A percentile compares a stretch with the other conserved stretches of the same genome.
phyloP scores from a whole-genome alignment of 23 tunicate species.

The Diplosoma virens region DNA sequence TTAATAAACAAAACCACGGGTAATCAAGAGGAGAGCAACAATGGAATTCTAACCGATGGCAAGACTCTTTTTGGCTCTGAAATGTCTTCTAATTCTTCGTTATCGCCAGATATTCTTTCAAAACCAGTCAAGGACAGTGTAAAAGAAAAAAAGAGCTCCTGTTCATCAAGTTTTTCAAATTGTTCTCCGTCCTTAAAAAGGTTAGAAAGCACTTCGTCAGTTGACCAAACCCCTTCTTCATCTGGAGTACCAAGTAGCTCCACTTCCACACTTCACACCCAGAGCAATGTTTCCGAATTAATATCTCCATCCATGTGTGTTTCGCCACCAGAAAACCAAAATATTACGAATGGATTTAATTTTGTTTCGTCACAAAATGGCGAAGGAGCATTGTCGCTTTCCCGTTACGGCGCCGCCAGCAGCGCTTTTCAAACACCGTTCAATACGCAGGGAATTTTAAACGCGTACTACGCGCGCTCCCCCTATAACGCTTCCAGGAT shows the following conservation, averaged over 20 bases:
- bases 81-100: background rate
- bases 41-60: background rate
- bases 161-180: background rate
- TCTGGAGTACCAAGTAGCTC: background rate
- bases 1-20: slow-evolving; percentile 1
- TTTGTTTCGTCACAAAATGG: slow-evolving; percentile 15
- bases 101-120: background rate
- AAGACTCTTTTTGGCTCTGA: background rate
- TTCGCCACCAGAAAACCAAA: background rate
- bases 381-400: background rate
- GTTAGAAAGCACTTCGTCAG: background rate
- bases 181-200: background rate
- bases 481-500: slow-evolving; percentile 5
- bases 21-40: background rate
- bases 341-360: background rate
- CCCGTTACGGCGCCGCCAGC: slow-evolving; percentile 15
- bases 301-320: background rate
- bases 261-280: background rate
- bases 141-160: background rate
- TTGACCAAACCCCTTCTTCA: background rate
- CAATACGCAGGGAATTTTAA: slow-evolving; percentile 2
- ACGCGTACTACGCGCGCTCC: slow-evolving; percentile 6
- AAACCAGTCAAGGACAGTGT: background rate
- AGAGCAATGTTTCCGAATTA: background rate
- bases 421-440: slow-evolving; percentile 33